These are phyloP conservation scores for Ceratosolen fusciceps DNA, from an alignment of 1,140 invertebrate species.

Conservation along the genomic window DNA sequence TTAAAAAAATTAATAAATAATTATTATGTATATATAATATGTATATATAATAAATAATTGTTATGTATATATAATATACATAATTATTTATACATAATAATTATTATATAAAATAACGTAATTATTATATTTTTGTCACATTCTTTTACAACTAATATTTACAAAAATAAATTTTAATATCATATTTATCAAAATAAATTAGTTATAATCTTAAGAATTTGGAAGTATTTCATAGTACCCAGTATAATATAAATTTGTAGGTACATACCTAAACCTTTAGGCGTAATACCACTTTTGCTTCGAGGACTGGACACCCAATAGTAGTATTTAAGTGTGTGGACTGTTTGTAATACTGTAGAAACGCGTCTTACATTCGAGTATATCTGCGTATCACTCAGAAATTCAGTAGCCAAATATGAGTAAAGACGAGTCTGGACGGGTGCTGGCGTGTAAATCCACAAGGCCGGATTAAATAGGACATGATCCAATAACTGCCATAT, in stretches of 20 bases:
- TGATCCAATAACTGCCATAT: slow-evolving; percentile 97
- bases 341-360: slow-evolving; percentile 96
- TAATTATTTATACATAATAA: too few relatives aligned
- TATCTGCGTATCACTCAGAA: slow-evolving; percentile 96
- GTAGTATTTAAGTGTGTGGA: slow-evolving; percentile 98
- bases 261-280: slow-evolving; percentile 90
- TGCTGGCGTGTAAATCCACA: slow-evolving; percentile 98
- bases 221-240: too few relatives aligned
- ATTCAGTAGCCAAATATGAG: slow-evolving; percentile 97
- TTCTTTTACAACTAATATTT: too few relatives aligned
- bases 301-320: slow-evolving; percentile 98
- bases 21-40: too few relatives aligned
- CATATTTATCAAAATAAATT: too few relatives aligned
- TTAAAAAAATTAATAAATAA: too few relatives aligned
- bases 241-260: not conserved
- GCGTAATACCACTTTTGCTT: slow-evolving; percentile 93
- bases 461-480: slow-evolving; percentile 97
- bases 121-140: too few relatives aligned
- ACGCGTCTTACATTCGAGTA: slow-evolving; percentile 97
- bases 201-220: too few relatives aligned
- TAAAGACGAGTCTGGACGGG: slow-evolving; percentile 97
- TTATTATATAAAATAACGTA: too few relatives aligned
- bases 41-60: too few relatives aligned
- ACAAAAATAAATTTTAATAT: too few relatives aligned
- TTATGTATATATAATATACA: too few relatives aligned